Percentiles rank a stretch among this genome's conserved stretches.
These are phyloP conservation scores for Achlya flavicornis DNA, from an alignment of 2,888 invertebrate species.

Conservation along the genomic window DNA sequence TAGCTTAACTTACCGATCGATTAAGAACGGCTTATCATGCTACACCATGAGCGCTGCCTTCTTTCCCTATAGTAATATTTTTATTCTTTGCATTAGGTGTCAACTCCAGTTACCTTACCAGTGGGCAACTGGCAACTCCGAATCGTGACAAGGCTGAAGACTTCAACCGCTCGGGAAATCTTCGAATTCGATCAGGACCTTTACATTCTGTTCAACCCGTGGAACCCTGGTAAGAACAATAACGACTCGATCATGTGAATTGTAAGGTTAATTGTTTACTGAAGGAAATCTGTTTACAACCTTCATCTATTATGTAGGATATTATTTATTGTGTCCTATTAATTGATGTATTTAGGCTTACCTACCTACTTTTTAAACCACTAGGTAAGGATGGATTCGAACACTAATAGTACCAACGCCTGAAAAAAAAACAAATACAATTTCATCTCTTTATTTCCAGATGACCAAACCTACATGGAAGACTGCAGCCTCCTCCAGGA, in stretches of 20 bases:
- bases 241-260: not conserved
- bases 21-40: no score
- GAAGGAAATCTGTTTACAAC: not conserved
- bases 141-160: constrained; percentile 83
- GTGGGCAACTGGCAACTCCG: constrained; percentile 88
- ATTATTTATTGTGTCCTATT: no score
- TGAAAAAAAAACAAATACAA: no score
- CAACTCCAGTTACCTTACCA: constrained; percentile 85
- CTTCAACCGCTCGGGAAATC: constrained; percentile 61
- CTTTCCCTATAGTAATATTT: no score
- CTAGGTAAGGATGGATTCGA: no score
- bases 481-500: constrained; percentile 88
- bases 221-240: constrained; percentile 87
- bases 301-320: no score
- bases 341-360: no score
- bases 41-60: no score
- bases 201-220: constrained; percentile 92
- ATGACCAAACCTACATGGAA: constrained; percentile 90
- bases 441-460: constrained; percentile 62
- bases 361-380: no score
- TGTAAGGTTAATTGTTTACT: not conserved
- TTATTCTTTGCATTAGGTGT: constrained; percentile 72
- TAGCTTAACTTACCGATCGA: no score
- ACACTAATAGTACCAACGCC: no score
- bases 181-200: constrained; percentile 87